These are phyloP conservation scores for Epinephelus cyanopodus DNA, from an alignment of 2,113 vertebrate species.

Conservation along the genomic window DNA sequence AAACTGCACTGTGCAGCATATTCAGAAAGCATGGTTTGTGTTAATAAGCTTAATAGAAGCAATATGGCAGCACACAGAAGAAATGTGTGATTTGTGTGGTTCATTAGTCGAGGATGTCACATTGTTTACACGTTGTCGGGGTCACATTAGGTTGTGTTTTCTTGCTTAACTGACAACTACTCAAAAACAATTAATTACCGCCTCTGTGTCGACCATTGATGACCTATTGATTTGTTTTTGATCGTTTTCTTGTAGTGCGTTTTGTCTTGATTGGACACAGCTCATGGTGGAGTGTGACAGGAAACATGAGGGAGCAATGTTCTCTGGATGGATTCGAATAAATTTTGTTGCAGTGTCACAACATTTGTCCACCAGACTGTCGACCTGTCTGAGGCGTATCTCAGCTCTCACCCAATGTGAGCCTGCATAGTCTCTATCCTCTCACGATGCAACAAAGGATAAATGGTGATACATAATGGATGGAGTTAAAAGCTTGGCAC, in stretches of 20 bases:
- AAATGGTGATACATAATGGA: neutral
- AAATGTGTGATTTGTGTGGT: slow-evolving; percentile 7
- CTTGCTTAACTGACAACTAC: neutral
- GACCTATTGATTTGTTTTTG: neutral
- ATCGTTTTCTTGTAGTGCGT: neutral
- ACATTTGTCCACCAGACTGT: neutral
- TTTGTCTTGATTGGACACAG: neutral
- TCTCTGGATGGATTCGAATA: neutral
- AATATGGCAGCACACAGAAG: neutral
- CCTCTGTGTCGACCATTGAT: neutral
- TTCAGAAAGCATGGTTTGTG: neutral
- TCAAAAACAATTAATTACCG: neutral
- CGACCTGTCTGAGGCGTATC: neutral
- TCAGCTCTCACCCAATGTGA: too few species aligned
- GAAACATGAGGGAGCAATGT: slow-evolving; percentile 21
- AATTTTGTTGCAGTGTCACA: neutral
- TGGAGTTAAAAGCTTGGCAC: neutral
- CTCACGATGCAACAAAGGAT: neutral
- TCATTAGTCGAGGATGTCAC: neutral
- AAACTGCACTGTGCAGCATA: neutral
- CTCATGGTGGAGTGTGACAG: neutral
- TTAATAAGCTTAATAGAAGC: slow-evolving; percentile 23
- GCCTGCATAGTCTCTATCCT: neutral
- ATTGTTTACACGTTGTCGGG: neutral
- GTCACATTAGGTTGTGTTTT: neutral